Evolutionary conservation across 2,113 vertebrate genomes (phyloP).

Genomic region (Progne subis): DNA sequence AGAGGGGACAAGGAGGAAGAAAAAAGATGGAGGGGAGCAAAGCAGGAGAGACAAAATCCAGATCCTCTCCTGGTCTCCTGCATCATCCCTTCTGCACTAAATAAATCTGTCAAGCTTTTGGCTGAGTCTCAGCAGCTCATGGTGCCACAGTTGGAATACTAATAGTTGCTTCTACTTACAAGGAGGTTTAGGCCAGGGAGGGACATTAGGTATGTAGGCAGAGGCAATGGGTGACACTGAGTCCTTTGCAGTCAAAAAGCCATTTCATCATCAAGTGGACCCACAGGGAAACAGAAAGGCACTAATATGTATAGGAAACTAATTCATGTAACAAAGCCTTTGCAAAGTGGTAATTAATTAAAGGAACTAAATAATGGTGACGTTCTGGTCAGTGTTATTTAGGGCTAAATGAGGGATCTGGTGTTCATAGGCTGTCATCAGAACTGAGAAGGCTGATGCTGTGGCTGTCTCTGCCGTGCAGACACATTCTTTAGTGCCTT

Average conservation of each 20-base stretch:
- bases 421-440: constrained; percentile 47
- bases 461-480: not conserved
- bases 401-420: constrained; percentile 18
- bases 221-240: not conserved
- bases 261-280: not conserved
- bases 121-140: not conserved
- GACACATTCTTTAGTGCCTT: not conserved
- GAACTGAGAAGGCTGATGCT: not conserved
- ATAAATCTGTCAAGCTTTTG: constrained; percentile 52
- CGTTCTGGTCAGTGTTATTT: constrained; percentile 31
- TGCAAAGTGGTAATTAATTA: constrained; percentile 45
- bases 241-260: not conserved
- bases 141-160: not conserved
- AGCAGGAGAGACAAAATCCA: constrained; percentile 33
- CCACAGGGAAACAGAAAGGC: not conserved
- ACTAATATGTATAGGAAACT: constrained; percentile 17
- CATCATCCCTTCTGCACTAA: not conserved
- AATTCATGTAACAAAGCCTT: constrained; percentile 6
- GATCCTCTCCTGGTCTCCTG: not conserved
- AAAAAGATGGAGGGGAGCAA: not conserved
- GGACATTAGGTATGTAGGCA: not conserved
- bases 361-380: constrained; percentile 37
- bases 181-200: not conserved
- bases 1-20: not conserved
- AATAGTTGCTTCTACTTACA: not conserved